Evolutionary conservation across 2,888 invertebrate species (phyloP).

Genomic region (Teleiodes luculella): DNA sequence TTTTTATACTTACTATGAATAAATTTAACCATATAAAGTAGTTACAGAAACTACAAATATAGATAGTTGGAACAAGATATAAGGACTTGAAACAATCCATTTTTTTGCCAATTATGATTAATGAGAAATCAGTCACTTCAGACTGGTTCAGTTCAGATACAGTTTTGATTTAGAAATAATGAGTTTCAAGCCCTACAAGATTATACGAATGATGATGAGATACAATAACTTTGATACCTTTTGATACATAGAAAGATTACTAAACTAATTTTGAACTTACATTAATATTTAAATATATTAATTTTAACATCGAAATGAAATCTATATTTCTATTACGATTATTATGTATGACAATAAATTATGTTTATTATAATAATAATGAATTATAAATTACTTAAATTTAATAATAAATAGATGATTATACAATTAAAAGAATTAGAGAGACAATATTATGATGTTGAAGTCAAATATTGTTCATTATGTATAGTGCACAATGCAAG

Average conservation of each 20-base stretch:
- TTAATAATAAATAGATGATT: constrained; percentile 75
- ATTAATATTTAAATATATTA: constrained; percentile 67
- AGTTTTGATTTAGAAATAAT: not conserved
- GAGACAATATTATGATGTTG: constrained; percentile 72
- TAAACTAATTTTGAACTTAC: constrained; percentile 73
- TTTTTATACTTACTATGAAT: constrained; percentile 50
- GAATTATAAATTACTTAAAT: constrained; percentile 74
- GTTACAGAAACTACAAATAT: constrained; percentile 60
- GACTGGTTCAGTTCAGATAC: not conserved
- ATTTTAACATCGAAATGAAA: constrained; percentile 73
- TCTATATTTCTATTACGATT: constrained; percentile 70
- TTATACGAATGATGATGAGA: constrained; percentile 58
- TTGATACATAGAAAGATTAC: constrained; percentile 56
- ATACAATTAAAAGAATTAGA: constrained; percentile 70
- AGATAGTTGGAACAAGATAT: constrained; percentile 50
- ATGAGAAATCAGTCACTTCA: no score
- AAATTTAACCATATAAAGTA: constrained; percentile 61
- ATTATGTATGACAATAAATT: constrained; percentile 75
- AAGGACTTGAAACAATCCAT: constrained; percentile 3
- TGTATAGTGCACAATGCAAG: no score
- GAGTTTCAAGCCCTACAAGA: constrained; percentile 34
- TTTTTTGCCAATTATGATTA: no score
- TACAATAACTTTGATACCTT: constrained; percentile 43
- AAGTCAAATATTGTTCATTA: constrained; percentile 37
- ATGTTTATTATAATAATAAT: constrained; percentile 58